Base-by-base conservation (phyloP, 2,113 vertebrate genomes). In the Gallinago media region DNA sequence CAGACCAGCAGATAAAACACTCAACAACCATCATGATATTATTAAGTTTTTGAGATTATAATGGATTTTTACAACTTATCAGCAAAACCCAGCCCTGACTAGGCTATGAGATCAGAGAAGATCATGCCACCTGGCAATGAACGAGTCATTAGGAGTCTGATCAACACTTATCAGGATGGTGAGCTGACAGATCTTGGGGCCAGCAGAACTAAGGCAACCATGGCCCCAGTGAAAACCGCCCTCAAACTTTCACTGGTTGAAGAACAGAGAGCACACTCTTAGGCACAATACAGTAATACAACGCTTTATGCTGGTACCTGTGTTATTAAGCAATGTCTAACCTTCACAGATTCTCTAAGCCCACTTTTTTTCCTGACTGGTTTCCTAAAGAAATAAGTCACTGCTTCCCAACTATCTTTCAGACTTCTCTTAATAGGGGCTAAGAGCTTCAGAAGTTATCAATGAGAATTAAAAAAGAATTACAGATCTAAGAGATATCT, bases 221-320 rank as follows among this genome's bases (percentile, higher is more conserved):
- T 0, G 86, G 56, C 29, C 76, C 22, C 70, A 40, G 1, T 31
- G 40, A 56, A 93, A 52, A 73, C 1, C 5, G 11, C 5, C 13
- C 29, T 70, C 32, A 88, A 54, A 68, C 40, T 40, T 61, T 40
- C 72, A 76, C 10, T 29, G 31, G 26, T 25, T 3, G 2, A 83
- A 58, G 36, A 73, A 10, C 49, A 65, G 49, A 80, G 63, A 40
- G 31, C 26, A 27, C 8, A 8, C 19, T 23, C n/a, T 58, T 42
- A 40, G 9, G 49, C 62, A 58, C 56, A 4, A 4, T 5, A 55
- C 40, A 71, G 23, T n/a, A 50, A 63, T 4, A 31, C 19, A 31
- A 65, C 0, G 3, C 38, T 71, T 78, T 21, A 59, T 0, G 1
- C 18, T 47, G 52, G 34, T 1, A 0, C 7, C 26, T 58, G 52